Percentiles rank a stretch among this genome's conserved stretches.
phyloP scores from a whole-genome alignment of 1,140 invertebrate genomes.

The Hyposmocoma kahamanoa region DNA sequence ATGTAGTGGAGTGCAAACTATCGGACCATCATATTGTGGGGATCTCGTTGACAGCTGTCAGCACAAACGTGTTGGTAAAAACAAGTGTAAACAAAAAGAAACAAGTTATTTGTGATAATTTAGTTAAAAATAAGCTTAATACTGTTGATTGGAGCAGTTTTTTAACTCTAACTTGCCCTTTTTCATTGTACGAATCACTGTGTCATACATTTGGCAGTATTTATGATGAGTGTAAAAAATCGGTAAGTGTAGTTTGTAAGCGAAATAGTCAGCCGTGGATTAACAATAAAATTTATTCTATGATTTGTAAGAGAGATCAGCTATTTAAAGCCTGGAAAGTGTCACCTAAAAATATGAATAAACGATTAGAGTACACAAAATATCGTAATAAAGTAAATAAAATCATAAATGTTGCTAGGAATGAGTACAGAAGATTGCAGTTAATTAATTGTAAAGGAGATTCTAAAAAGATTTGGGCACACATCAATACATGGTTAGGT shows the following conservation, averaged over 20 bases:
- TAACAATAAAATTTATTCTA: not conserved
- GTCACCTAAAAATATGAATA: conserved; percentile 9
- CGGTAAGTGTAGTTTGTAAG: not conserved
- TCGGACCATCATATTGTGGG: conserved; percentile 1
- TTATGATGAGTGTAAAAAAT: conserved; percentile 3
- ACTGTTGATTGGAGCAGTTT: not conserved
- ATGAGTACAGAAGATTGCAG: not conserved
- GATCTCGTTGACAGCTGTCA: not conserved
- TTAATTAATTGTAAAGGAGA: not conserved
- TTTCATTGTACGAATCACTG: not conserved
- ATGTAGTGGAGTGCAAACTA: not conserved
- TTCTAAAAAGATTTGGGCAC: conserved; percentile 1
- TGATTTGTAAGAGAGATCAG: conserved; percentile 6
- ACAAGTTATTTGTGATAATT: not conserved
- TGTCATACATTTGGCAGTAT: not conserved
- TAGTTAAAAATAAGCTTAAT: not conserved
- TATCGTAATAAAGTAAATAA: conserved; percentile 2
- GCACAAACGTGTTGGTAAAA: not conserved
- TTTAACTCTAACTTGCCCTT: not conserved
- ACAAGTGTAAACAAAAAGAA: conserved; percentile 1
- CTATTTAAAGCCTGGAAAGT: conserved; percentile 5
- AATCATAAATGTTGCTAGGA: conserved; percentile 3
- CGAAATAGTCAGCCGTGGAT: conserved; percentile 2
- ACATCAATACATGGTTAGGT: not conserved
- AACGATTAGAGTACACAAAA: conserved; percentile 6